These are phyloP conservation scores for Rosalia funebris DNA, from an alignment of 2,888 invertebrate species.

Conservation along the genomic window DNA sequence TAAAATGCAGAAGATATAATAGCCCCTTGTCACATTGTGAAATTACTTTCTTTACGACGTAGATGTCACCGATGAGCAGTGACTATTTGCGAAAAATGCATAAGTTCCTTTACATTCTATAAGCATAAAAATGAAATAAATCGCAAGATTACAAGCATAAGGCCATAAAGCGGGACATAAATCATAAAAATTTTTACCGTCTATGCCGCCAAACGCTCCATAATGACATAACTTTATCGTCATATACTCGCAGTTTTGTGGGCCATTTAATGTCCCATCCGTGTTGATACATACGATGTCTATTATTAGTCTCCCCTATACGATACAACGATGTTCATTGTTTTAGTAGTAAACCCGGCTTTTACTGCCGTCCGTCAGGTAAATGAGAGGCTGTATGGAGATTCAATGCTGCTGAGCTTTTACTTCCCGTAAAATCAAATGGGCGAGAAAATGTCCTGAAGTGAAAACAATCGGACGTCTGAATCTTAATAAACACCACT, in stretches of 20 bases:
- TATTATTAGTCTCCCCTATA: constrained; percentile 2
- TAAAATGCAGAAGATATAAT: too few relatives aligned
- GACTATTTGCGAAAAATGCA: too few relatives aligned
- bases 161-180: constrained; percentile 11
- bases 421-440: neutral
- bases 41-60: too few relatives aligned
- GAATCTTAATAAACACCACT: too few relatives aligned
- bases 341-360: constrained; percentile 1
- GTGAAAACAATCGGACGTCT: too few relatives aligned
- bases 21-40: too few relatives aligned
- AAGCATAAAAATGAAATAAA: constrained; percentile 9
- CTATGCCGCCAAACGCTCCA: neutral
- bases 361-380: neutral
- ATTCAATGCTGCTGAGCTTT: neutral
- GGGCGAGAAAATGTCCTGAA: too few relatives aligned
- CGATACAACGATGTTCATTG: constrained; percentile 15
- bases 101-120: constrained; percentile 3
- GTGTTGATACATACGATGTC: constrained; percentile 11
- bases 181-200: constrained; percentile 15
- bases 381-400: neutral
- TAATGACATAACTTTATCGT: constrained; percentile 20
- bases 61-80: too few relatives aligned
- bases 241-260: constrained; percentile 5
- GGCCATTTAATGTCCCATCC: constrained; percentile 9
- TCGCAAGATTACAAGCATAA: constrained; percentile 19